phyloP scores from a whole-genome alignment of 2,888 invertebrate species.

The Agrotis clavis region DNA sequence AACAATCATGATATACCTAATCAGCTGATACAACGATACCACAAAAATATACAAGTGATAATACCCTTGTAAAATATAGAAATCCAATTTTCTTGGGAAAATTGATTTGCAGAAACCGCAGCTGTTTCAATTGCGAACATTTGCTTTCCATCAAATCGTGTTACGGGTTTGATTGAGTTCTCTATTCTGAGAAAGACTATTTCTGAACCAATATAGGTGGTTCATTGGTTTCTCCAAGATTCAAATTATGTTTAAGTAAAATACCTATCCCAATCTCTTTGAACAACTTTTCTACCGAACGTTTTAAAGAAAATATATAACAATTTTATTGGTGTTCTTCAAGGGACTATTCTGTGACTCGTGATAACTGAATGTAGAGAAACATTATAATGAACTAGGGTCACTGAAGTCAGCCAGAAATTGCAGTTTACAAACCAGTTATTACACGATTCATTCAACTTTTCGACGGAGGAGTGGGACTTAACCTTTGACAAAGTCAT shows the following conservation, averaged over 20 bases:
- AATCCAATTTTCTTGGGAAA: conserved; percentile 17
- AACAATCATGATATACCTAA: conserved; percentile 6
- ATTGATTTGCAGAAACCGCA: conserved; percentile 23
- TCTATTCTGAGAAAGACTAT: conserved; percentile 25
- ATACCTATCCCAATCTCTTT: no score
- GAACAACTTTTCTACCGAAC: neutral
- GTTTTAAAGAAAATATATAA: neutral
- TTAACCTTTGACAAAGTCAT: conserved; percentile 13
- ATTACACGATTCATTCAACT: conserved; percentile 7
- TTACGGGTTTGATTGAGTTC: conserved; percentile 22
- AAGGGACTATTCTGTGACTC: conserved; percentile 6
- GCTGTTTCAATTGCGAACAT: conserved; percentile 26
- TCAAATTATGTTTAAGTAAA: neutral
- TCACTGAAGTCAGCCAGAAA: neutral
- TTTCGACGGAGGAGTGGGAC: neutral
- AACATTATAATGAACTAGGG: neutral
- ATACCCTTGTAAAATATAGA: conserved; percentile 10
- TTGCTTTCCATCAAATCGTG: conserved; percentile 22
- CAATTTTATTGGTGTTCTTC: conserved; percentile 7
- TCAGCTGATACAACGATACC: conserved; percentile 6
- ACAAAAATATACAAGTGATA: neutral
- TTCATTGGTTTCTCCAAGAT: conserved; percentile 15
- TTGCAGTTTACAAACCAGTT: conserved; percentile 3
- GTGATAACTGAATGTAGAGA: neutral
- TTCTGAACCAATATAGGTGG: neutral